Evolutionary conservation across 1,140 invertebrate species (phyloP), one percentile per base, ranked within the genome.

Genomic region (Diploscapter pachys): DNA sequence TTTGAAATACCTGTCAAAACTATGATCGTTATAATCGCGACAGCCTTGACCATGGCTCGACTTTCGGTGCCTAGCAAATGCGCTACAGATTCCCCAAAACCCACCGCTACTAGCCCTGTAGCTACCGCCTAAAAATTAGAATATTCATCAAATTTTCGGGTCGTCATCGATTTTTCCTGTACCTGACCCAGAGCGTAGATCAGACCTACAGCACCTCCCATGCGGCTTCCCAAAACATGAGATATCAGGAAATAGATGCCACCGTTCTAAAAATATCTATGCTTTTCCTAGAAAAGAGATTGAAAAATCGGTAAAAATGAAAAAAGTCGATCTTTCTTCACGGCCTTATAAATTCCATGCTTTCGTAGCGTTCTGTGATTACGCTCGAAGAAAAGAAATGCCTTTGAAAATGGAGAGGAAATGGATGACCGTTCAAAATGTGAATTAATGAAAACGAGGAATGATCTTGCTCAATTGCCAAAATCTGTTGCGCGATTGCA

Each of bases 101-200:
- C 95, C 80, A 92, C 90, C 8, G 96, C 93, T 88, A 96, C 95
- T 59, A 98, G 87, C 6, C 94, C 93, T 88, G 94, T 96, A 77
- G 93, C 93, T 1, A 96, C 94, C 76, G 94, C 93, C 93, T 95
- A 83, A 78, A 88, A 87, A 82, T 69, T 79, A 80, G 31, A 31
- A 31, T 31, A 31, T 31, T 31, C 31, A 31, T 31, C 31, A 75
- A 75, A 56, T 49, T 9, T 55, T 54, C 9, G 53, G 11, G 9
- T 4, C 13, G 3, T 31, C 9, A 3, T 31, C 31, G n/a, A 11
- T 13, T 9, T 11, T 49, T 48, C 9, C 55, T 59, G 56, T 88
- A 93, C 92, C 89, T 95, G 95, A 79, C 94, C 95, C 89, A 98
- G 96, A 85, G 93, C 95, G 86, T 97, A 98, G 3, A 98, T 88